A percentile compares a stretch with the other conserved stretches of the same genome.
phyloP scores from a whole-genome alignment of 2,888 invertebrate species.

The Alloscopus bannaensis region DNA sequence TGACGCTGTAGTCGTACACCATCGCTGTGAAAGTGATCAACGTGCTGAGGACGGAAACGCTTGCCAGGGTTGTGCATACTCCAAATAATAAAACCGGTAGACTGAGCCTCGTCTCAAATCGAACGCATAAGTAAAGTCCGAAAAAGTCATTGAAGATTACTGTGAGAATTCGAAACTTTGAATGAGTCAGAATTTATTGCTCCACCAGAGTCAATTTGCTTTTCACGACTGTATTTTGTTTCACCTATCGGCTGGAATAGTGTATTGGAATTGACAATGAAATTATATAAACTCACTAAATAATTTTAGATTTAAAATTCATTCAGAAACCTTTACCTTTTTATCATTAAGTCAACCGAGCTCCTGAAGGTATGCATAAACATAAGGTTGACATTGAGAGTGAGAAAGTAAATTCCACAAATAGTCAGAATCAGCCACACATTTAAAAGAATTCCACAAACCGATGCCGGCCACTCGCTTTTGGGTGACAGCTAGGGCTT shows the following conservation, averaged over 20 bases:
- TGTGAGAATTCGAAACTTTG: constrained; percentile 27
- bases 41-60: not conserved
- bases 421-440: constrained; percentile 2
- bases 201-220: not conserved
- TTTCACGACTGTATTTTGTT: not conserved
- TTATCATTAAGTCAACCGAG: constrained; percentile 7
- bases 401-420: constrained; percentile 1
- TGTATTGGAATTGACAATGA: too few relatives aligned
- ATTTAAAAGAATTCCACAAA: not conserved
- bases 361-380: constrained; percentile 30
- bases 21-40: constrained; percentile 30
- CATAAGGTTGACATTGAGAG: constrained; percentile 10
- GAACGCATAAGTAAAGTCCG: not conserved
- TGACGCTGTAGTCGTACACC: constrained; percentile 31
- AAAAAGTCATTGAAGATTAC: constrained; percentile 18
- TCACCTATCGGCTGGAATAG: not conserved
- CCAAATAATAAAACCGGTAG: constrained; percentile 9
- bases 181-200: constrained; percentile 25
- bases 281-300: too few relatives aligned
- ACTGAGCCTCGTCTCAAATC: not conserved
- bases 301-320: too few relatives aligned
- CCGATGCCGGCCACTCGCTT: not conserved
- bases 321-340: too few relatives aligned
- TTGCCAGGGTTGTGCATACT: not conserved
- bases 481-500: not conserved